Conservation (phyloP, 2,113 vertebrate genomes). For the Tetrao urogallus region DNA sequence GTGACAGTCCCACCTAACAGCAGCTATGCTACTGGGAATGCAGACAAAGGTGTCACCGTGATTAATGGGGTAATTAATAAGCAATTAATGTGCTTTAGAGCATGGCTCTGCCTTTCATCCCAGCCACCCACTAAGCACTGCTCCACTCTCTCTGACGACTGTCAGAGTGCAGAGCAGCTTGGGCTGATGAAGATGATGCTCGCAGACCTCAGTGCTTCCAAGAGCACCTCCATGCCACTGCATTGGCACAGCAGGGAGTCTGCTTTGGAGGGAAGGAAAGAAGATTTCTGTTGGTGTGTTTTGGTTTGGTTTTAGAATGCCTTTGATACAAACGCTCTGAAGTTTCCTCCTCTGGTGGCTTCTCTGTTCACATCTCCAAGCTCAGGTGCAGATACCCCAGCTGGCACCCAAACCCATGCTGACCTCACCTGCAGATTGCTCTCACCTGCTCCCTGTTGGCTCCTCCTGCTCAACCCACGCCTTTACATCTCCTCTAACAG, state of each 20-base stretch:
- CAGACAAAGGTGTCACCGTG: slow-evolving; percentile 84
- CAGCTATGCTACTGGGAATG: slow-evolving; percentile 76
- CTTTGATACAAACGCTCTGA: background rate
- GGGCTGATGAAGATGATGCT: background rate
- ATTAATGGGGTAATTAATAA: slow-evolving; percentile 92
- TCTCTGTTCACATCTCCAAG: background rate
- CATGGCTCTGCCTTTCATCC: slow-evolving; percentile 72
- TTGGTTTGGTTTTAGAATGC: no score
- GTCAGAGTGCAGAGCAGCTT: background rate
- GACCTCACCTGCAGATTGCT: background rate
- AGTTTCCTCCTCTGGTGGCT: background rate
- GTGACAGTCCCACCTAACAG: background rate
- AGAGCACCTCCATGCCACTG: background rate
- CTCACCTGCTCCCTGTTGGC: background rate
- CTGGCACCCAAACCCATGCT: background rate
- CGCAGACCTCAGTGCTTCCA: background rate
- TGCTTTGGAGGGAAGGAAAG: background rate
- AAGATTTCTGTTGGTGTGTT: background rate
- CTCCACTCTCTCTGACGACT: background rate
- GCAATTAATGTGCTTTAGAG: slow-evolving; percentile 85
- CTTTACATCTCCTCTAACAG: background rate
- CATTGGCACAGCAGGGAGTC: background rate
- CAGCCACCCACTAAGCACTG: background rate
- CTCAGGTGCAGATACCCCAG: background rate
- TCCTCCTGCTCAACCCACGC: background rate